These are phyloP conservation scores for Pachyrhynchus sulphureomaculatus DNA, from an alignment of 1,140 invertebrate genomes.

Conservation along the genomic window DNA sequence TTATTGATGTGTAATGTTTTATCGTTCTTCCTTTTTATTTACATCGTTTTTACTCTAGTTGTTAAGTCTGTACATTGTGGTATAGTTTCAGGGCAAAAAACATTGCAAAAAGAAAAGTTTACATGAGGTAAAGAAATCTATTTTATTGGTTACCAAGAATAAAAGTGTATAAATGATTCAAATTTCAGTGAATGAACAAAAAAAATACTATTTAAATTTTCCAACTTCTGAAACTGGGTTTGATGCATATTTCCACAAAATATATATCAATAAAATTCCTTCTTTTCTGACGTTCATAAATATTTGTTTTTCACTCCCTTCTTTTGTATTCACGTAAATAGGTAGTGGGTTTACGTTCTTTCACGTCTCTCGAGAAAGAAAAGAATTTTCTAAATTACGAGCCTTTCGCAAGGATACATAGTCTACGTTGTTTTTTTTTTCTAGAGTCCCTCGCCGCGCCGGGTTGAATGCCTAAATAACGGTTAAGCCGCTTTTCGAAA, in stretches of 20 bases:
- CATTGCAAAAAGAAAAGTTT: no score
- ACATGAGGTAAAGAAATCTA: no score
- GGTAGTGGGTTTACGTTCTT: constrained; percentile 19
- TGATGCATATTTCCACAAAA: neutral
- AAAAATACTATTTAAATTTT: no score
- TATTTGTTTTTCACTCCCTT: constrained; percentile 16
- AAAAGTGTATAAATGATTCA: no score
- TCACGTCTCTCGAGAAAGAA: constrained; percentile 11
- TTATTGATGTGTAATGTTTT: no score
- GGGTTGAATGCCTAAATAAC: constrained; percentile 29
- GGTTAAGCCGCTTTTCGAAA: constrained; percentile 27
- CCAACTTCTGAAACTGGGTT: no score
- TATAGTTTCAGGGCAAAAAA: no score
- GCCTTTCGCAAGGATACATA: neutral
- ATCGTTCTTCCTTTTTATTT: no score
- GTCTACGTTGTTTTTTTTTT: constrained; percentile 14
- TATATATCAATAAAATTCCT: constrained; percentile 3
- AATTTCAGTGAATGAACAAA: no score
- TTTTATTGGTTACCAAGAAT: no score
- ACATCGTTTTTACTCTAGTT: no score
- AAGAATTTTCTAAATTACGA: constrained; percentile 24
- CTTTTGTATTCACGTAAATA: constrained; percentile 24
- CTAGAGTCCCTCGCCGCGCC: constrained; percentile 19
- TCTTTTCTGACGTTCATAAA: constrained; percentile 20
- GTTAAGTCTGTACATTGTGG: no score